A percentile compares a stretch with the other conserved stretches of the same genome.
Conservation (phyloP, 1,140 invertebrate genomes). For the Euschistus heros region DNA sequence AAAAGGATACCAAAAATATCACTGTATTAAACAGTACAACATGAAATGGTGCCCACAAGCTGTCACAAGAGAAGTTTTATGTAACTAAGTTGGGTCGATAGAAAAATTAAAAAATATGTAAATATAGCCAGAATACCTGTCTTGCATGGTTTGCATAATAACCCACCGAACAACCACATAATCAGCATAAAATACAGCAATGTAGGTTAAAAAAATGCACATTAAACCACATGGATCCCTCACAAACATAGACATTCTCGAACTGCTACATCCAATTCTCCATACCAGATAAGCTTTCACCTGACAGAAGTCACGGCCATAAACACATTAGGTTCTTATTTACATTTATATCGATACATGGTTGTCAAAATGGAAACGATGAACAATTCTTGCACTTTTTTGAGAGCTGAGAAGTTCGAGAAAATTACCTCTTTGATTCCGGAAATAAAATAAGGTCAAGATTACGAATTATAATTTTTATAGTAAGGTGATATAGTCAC, state of each 20-base stretch:
- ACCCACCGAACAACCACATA: slow-evolving; percentile 83
- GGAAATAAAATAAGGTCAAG: too few relatives aligned
- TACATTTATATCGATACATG: too few relatives aligned
- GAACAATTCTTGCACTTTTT: too few relatives aligned
- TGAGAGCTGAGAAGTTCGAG: too few relatives aligned
- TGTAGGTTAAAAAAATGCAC: slow-evolving; percentile 74
- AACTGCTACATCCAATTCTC: neutral
- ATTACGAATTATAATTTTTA: too few relatives aligned
- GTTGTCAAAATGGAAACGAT: too few relatives aligned
- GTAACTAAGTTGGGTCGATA: neutral
- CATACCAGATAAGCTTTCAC: slow-evolving; percentile 12
- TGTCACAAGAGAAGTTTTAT: slow-evolving; percentile 39
- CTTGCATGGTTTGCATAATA: slow-evolving; percentile 66
- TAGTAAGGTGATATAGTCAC: too few relatives aligned
- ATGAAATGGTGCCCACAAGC: slow-evolving; percentile 77
- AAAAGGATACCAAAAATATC: slow-evolving; percentile 60
- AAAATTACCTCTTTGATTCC: too few relatives aligned
- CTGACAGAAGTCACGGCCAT: slow-evolving; percentile 1
- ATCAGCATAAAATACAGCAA: slow-evolving; percentile 77
- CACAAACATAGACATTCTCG: slow-evolving; percentile 34
- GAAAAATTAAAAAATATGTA: slow-evolving; percentile 9
- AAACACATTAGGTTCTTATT: too few relatives aligned
- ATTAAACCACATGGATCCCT: slow-evolving; percentile 80
- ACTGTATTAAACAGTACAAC: slow-evolving; percentile 71
- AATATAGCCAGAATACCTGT: slow-evolving; percentile 47